A percentile compares a stretch with the other conserved stretches of the same genome.
These are phyloP conservation scores for Anneissia japonica DNA, from an alignment of 35 echinoderm and acorn worm genomes.

Conservation along the genomic window DNA sequence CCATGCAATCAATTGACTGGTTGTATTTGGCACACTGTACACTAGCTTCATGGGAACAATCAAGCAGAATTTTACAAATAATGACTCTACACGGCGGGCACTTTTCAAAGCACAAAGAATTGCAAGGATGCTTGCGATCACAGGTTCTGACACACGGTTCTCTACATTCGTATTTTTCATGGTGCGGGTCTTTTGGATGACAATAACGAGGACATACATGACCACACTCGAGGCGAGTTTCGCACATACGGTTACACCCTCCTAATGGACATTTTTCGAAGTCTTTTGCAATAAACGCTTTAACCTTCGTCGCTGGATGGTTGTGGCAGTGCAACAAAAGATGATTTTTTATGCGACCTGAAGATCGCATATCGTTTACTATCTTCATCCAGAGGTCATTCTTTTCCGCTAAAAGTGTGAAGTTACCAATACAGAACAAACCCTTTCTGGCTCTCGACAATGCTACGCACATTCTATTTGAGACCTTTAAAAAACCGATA, in stretches of 20 bases:
- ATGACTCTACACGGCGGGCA: slow-evolving; percentile 15
- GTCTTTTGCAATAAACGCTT: slow-evolving; percentile 27
- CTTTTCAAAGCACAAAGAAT: slow-evolving; percentile 8
- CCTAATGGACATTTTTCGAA: slow-evolving; percentile 57
- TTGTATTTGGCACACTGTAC: background rate
- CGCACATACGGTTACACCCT: slow-evolving; percentile 52
- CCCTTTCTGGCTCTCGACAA: slow-evolving; percentile 80
- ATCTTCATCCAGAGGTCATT: slow-evolving; percentile 74
- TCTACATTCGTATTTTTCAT: slow-evolving; percentile 34
- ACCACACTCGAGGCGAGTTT: slow-evolving; percentile 57
- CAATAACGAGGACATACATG: slow-evolving; percentile 52
- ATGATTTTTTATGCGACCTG: slow-evolving; percentile 15
- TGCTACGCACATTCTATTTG: slow-evolving; percentile 72
- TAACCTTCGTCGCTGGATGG: slow-evolving; percentile 40
- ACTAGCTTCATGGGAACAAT: background rate
- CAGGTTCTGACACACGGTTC: slow-evolving; percentile 33
- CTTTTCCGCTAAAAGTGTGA: slow-evolving; percentile 45
- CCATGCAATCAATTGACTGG: background rate
- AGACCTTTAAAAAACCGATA: slow-evolving; percentile 65
- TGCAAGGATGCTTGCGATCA: slow-evolving; percentile 16
- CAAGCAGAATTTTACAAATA: slow-evolving; percentile 9
- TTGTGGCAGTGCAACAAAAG: slow-evolving; percentile 56
- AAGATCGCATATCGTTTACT: background rate
- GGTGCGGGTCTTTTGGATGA: slow-evolving; percentile 48
- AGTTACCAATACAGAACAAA: slow-evolving; percentile 84